Evolutionary conservation across 1,140 invertebrate species (phyloP).

Genomic region (Plutomurus gul): DNA sequence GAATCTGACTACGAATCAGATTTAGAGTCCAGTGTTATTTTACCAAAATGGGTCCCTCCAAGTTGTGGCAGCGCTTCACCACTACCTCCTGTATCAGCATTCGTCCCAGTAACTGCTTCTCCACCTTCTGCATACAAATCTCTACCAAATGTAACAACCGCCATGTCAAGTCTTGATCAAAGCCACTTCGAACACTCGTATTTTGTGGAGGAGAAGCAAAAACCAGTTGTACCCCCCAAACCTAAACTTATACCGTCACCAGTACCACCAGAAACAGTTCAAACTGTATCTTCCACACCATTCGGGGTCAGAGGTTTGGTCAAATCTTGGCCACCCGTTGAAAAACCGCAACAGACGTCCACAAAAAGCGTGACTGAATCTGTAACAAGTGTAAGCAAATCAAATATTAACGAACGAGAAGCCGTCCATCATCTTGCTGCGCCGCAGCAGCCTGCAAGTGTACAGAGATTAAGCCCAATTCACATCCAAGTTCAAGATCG

Average conservation of each 20-base stretch:
- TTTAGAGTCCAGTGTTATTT: slow-evolving; percentile 66
- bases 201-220: background rate
- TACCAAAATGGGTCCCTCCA: slow-evolving; percentile 65
- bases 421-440: background rate
- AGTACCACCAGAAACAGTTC: slow-evolving; percentile 56
- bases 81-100: slow-evolving; percentile 54
- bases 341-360: slow-evolving; percentile 50
- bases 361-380: slow-evolving; percentile 56
- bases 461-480: background rate
- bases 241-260: slow-evolving; percentile 45
- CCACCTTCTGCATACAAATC: background rate
- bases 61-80: slow-evolving; percentile 56
- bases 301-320: slow-evolving; percentile 57
- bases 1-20: slow-evolving; percentile 77
- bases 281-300: slow-evolving; percentile 57
- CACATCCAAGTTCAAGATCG: background rate
- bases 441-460: background rate
- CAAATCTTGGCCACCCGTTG: slow-evolving; percentile 56
- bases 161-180: background rate
- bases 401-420: background rate
- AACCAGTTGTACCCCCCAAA: background rate
- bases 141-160: background rate
- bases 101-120: background rate
- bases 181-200: background rate
- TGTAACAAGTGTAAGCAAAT: slow-evolving; percentile 49